These are phyloP conservation scores for Aradophagus sp. DNA, from an alignment of 1,140 invertebrate genomes.

Conservation along the genomic window DNA sequence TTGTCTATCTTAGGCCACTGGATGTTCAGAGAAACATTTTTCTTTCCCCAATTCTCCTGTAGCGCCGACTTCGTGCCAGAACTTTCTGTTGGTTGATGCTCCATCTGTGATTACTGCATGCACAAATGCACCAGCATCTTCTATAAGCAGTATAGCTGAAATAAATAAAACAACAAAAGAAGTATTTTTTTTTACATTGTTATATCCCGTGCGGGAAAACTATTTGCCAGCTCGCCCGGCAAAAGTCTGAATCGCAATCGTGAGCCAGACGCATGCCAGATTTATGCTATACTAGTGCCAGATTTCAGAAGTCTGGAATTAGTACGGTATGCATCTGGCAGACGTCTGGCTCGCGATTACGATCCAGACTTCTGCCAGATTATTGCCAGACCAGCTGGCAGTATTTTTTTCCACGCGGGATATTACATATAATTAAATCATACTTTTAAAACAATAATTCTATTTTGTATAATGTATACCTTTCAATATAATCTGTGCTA, in stretches of 20 bases:
- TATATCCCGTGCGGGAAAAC: too few relatives aligned
- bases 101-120: conserved; percentile 23
- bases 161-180: background rate
- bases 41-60: background rate
- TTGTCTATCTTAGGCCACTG: conserved; percentile 5
- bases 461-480: conserved; percentile 4
- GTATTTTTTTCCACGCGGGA: too few relatives aligned
- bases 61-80: conserved; percentile 23
- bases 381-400: too few relatives aligned
- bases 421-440: conserved; percentile 2
- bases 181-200: background rate
- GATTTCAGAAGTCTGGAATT: too few relatives aligned
- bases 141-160: conserved; percentile 22
- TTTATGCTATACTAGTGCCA: too few relatives aligned
- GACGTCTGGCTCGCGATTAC: too few relatives aligned
- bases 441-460: background rate
- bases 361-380: too few relatives aligned
- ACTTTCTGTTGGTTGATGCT: conserved; percentile 20
- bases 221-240: too few relatives aligned
- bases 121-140: conserved; percentile 14
- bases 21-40: conserved; percentile 15
- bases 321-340: too few relatives aligned
- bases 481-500: conserved; percentile 20
- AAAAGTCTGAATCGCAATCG: too few relatives aligned
- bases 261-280: too few relatives aligned